phyloP scores from a whole-genome alignment of 1,140 invertebrate genomes.

The Manduca sexta region DNA sequence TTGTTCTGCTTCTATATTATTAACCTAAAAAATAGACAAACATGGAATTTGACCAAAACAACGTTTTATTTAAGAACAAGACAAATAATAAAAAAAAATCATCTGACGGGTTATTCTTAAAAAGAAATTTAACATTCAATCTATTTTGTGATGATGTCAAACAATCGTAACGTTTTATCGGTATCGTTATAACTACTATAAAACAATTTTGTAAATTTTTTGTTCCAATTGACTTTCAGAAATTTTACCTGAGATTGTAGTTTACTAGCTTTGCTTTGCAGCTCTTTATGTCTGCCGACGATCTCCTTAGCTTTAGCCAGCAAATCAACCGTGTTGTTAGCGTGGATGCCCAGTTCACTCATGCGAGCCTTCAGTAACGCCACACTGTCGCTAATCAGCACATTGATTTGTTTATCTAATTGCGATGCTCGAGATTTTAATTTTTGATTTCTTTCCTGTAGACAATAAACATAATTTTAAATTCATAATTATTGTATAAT shows the following conservation, averaged over 20 bases:
- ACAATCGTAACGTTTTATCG: too few relatives aligned
- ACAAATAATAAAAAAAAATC: too few relatives aligned
- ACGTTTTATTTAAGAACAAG: not conserved
- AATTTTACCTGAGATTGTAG: constrained; percentile 84
- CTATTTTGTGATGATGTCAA: too few relatives aligned
- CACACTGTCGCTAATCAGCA: constrained; percentile 94
- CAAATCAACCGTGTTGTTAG: constrained; percentile 87
- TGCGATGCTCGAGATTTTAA: constrained; percentile 86
- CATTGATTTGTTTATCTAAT: constrained; percentile 92
- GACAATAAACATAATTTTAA: constrained; percentile 5
- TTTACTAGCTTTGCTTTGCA: constrained; percentile 89
- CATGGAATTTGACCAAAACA: not conserved
- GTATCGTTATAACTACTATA: too few relatives aligned
- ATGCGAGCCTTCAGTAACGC: constrained; percentile 90
- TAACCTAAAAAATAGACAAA: constrained; percentile 53
- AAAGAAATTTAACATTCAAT: too few relatives aligned
- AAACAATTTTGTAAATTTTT: too few relatives aligned
- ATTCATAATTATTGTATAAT: not conserved
- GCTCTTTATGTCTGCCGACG: constrained; percentile 90
- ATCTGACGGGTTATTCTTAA: too few relatives aligned
- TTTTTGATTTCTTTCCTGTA: constrained; percentile 84
- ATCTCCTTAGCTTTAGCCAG: constrained; percentile 94
- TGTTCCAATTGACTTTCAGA: too few relatives aligned
- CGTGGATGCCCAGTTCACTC: constrained; percentile 91
- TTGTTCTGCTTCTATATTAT: constrained; percentile 81